Base-by-base conservation (phyloP, 2,797 vertebrate species). In the Rhodeus uyekii region DNA sequence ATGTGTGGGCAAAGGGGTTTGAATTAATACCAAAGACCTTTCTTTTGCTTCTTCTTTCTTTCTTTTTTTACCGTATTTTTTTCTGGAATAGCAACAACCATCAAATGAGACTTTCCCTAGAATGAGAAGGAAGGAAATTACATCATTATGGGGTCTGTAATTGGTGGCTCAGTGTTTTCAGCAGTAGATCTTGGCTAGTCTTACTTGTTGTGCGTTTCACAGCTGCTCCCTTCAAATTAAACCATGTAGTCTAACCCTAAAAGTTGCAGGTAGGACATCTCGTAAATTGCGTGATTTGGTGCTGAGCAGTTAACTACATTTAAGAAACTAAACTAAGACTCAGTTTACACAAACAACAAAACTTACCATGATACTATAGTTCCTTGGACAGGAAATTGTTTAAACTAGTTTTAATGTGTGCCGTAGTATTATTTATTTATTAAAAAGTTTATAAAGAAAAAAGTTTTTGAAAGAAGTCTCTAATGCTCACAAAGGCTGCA, bases 1-100 rank as follows among this genome's bases (percentile, higher is more conserved):
- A 94, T 94, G 90, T 95, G 94, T 95, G 89, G 89, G 88, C 80
- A 88, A 89, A 87, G 84, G 80, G 89, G 89, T 90, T 91, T 89
- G 87, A 89, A 89, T 90, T 93, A 93, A 90, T 92, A 91, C 88
- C 83, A 89, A 91, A 90, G 90, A 87, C 88, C 78, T 55, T 80
- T 89, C 90, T 90, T 85, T 91, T 89, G 86, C 89, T 67, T 27
- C 78, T 88, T 83, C 89, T 65, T 27, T 78, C 86, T 83, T 84
- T 78, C 2, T 1, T 87, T 87, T 87, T 86, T 87, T 83, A 3
- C 29, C 27, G n/a, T 82, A 82, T 48, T 58, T 83, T 48, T 50
- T 83, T 80, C 67, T 86, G 61, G 65, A 83, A 58, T 72, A 61
- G 81, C 86, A 86, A 83, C 63, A 88, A 88, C 87, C 86, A 90